Base-by-base conservation (phyloP, 2,797 vertebrate species). In the Sebastes steindachneri region DNA sequence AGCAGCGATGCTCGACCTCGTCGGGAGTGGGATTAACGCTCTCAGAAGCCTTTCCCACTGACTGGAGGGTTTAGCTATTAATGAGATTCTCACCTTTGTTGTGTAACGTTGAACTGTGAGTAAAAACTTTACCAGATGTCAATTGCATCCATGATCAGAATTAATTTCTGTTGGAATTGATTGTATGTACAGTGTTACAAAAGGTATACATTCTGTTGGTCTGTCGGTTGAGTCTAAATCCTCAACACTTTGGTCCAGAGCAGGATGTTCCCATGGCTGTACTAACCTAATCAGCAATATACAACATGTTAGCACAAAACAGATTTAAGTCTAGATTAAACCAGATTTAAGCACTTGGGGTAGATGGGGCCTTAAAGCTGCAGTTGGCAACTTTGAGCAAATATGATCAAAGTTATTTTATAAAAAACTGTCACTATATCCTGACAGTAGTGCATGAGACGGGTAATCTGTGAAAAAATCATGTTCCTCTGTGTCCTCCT, bases 11-110 rank as follows among this genome's bases (percentile, higher is more conserved):
- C 31, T 10, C 8, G 1, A 48, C 68, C 62, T 60, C 1, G 0
- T 81, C 51, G 64, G 75, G 66, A 82, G 54, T 51, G 68, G 86
- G 88, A 89, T 93, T 90, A 83, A 53, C 9, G 7, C 67, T 63
- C 78, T 75, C 66, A 45, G 68, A 84, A 79, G 76, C 58, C 51
- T 73, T 68, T 89, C 79, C 77, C 78, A 75, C 68, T 72, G 77
- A 75, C 71, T 78, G 33, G 3, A 71, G 60, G 54, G 4, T 68
- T 75, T 29, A 65, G 54, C 75, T 68, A 57, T 80, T 73, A 84
- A 88, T 88, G 71, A 86, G 63, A 79, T 84, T 85, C 82, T 64
- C 55, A 76, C 70, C 78, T 74, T 33, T 45, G 62, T 73, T 88
- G 67, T 8, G 12, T 57, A 78, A 75, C 29, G 25, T 7, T 45